Base-by-base conservation (phyloP, 2,113 vertebrate species). In the Mesembrinibis cayennensis region DNA sequence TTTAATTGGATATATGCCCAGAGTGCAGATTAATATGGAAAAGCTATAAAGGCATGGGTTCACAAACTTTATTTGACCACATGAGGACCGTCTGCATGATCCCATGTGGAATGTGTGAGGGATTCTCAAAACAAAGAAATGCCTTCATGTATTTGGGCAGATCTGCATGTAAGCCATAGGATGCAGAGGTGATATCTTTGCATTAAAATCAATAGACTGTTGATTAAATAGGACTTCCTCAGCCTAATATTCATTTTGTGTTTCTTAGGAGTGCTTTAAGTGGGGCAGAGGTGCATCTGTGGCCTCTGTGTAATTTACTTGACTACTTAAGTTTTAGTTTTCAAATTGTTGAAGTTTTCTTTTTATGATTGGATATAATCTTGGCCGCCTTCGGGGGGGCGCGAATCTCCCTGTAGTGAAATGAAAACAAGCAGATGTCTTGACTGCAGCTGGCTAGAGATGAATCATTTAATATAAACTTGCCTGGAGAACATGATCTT, bases 401-500 rank as follows among this genome's bases (percentile, higher is more conserved):
- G 8, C 6, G 38, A 93, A 78, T 92, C 79, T 95, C 58, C 76
- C 63, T 84, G 85, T 87, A 90, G 96, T 91, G 88, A 93, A 94
- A 76, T 86, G 94, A 95, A 96, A 97, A 85, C 96, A 95, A 94
- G 93, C 97, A 96, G 97, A 92, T 96, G 96, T 96, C 94, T 85
- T 97, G 95, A 94, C 79, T 92, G 90, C 95, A 95, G 96, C 92
- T 97, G 93, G 92, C 94, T 93, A 11, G 85, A 94, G 96, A 95
- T 96, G 91, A 96, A 95, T 97, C 76, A 90, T 92, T 93, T 95
- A 26, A 16, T 95, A 86, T 86, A 92, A 96, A 94, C 85, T 92
- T 95, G 96, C 90, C 94, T 87, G 72, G 52, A 96, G 96, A 97
- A 86, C 63, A 89, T 63, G 93, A 96, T 95, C 86, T 94, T 91